Evolutionary conservation across 1,140 invertebrate genomes (phyloP), one percentile per base, ranked within the genome.

Genomic region (Aricia agestis): DNA sequence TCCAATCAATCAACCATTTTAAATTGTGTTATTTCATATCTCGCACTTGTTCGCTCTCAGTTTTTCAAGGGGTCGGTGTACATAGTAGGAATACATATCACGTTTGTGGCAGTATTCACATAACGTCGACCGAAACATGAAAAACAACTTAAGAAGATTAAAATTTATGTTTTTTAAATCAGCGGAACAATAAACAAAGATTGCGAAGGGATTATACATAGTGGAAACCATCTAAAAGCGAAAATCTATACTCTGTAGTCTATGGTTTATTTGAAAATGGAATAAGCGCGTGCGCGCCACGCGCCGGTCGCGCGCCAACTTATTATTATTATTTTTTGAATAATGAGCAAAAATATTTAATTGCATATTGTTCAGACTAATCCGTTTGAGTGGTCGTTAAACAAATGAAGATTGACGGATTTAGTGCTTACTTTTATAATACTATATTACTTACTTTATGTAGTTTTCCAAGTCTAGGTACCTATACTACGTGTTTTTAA

Each of bases 311-410:
- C 72, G 17, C 74, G 77, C 67, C 76, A 69, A 65, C 65, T 67
- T 72, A 52, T 52, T 71, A 75, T 74, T 36, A 36, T 36, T 36
- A 73, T 76, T 78, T 79, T 80, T 76, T 77, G 67, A 75, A 76
- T 84, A 81, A 82, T 81, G 76, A 83, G 78, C 72, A 79, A 82
- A 80, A 82, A 83, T 78, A 68, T 78, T 76, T 84, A 84, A 86
- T 86, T 82, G 78, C 78, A 72, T 72, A 77, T 80, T 81, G 76
- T 80, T 52, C 45, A 52, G 10, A 3, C 13, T 52, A 52, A 52
- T 52, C 45, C 45, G 45, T 15, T 52, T 13, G 45, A 52, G 45
- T 52, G 45, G 6, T 52, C 13, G 61, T 68, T 66, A 68, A 6
- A 58, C 9, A 52, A 52, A 52, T 52, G 11, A 52, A 52, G 45